Base-by-base conservation (phyloP, 2,797 vertebrate genomes). In the Limosa lapponica region DNA sequence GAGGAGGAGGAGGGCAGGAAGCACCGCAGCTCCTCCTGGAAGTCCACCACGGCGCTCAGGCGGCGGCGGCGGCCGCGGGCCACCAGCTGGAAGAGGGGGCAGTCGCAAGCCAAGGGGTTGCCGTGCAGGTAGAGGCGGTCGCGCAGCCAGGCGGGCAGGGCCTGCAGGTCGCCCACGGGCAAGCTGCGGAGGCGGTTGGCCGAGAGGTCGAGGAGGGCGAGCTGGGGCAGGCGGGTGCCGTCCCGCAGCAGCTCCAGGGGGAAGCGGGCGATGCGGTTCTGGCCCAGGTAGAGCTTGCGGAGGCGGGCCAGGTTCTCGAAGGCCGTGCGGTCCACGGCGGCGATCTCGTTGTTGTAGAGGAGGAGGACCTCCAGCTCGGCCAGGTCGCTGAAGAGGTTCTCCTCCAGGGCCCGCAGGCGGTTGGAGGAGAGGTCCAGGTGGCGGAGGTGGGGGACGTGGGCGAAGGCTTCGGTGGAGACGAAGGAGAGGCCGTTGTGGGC, bases 401-500 rank as follows among this genome's bases (percentile, higher is more conserved):
- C 99, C 2, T 99, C 99, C 92, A 99, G 97, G 11, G 95, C 93
- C 6, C 95, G 96, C 62, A 99, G 94, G 24, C 95, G 98, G 93
- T 99, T 99, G 88, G 99, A 99, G 87, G 99, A 99, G 84, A 99
- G 98, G 96, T 99, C 99, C 93, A 99, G 97, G 98, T 99, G 99
- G 54, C 98, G 98, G 69, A 99, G 98, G 24, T 98, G 97, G 59
- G 98, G 99, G 7, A 99, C 99, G 0, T 98, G 91, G 66, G 96
- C 6, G 89, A 99, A 99, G 37, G 99, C 99, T 96, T 99, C 99
- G 1, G 98, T 98, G 48, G 99, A 99, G 89, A 99, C 98, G 97
- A 99, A 99, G 87, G 93, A 62, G 91, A 99, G 98, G 79, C 98
- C 97, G 57, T 99, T 99, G 98, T 99, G 99, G 97, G 98, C 99